These are phyloP conservation scores for Clanis bilineata DNA, from an alignment of 2,888 invertebrate species.

Conservation along the genomic window DNA sequence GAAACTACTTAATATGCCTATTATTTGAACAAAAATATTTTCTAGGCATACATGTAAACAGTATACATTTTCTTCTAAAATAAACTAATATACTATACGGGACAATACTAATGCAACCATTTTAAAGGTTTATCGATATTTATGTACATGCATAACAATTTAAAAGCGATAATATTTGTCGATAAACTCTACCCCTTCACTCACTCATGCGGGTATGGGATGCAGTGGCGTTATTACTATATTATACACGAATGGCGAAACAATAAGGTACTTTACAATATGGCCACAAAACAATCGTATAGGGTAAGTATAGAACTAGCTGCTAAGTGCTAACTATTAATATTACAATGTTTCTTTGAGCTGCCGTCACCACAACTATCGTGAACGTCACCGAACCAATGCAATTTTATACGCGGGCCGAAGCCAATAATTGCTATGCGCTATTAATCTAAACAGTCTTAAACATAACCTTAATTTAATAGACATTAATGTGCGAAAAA, in stretches of 20 bases:
- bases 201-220: constrained; percentile 11
- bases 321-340: constrained; percentile 6
- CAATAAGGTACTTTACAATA: constrained; percentile 45
- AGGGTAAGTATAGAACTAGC: constrained; percentile 21
- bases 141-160: constrained; percentile 7
- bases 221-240: not conserved
- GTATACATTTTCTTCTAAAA: not conserved
- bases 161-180: not conserved
- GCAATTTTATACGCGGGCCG: not conserved
- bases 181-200: constrained; percentile 1
- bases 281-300: constrained; percentile 33
- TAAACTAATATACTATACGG: constrained; percentile 12
- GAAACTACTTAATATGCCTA: constrained; percentile 7
- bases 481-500: constrained; percentile 31
- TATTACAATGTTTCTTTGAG: constrained; percentile 38
- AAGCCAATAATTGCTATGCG: constrained; percentile 55
- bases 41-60: constrained; percentile 5
- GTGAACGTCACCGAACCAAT: not conserved
- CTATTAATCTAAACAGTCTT: constrained; percentile 66
- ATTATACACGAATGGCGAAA: constrained; percentile 11
- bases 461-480: constrained; percentile 47
- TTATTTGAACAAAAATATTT: constrained; percentile 10
- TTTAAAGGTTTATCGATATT: constrained; percentile 2
- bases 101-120: constrained; percentile 4
- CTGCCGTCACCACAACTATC: constrained; percentile 30